Evolutionary conservation across 2,797 vertebrate species (phyloP), one percentile per base, ranked within the genome.

Genomic region (Cynopterus sphinx): DNA sequence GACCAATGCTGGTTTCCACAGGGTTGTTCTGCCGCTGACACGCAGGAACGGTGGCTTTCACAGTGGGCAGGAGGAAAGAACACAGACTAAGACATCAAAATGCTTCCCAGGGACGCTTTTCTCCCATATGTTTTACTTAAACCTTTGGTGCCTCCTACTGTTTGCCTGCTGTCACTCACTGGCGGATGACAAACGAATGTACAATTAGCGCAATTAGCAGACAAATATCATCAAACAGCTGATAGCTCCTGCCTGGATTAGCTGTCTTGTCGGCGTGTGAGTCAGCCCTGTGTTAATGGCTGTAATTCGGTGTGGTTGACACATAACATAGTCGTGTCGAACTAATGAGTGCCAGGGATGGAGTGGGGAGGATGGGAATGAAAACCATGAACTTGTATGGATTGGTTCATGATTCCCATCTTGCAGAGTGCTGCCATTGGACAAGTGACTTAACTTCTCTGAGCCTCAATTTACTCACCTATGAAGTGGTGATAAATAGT

Each of bases 81-180:
- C 39, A 43, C 28, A 78, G 33, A 21, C 61, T 7, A 82, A 92
- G 77, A 46, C 81, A 7, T 3, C 2, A 28, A 90, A 75, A 82
- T 79, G 63, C 33, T 59, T 91, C 57, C 75, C 5, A 31, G 77
- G 21, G 63, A 65, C 73, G 67, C 68, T 59, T 61, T 33, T 17
- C 83, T 71, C 75, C 92, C 85, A 10, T 82, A 83, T 95, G 96
- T 53, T 92, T 95, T 90, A 75, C 71, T 77, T 93, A 83, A 95
- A 77, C 39, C 95, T 96, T 91, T 93, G 94, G 92, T 95, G 94
- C 90, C 96, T 97, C 96, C 96, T 97, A 86, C 96, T 88, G 97
- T 93, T 90, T 90, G 83, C 95, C 87, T 83, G 81, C 94, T 95
- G 87, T 83, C 94, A 95, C 63, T 96, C 87, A 87, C 85, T 49